Base-by-base conservation (phyloP, 2,113 vertebrate genomes). In the Xiphorhynchus elegans region DNA sequence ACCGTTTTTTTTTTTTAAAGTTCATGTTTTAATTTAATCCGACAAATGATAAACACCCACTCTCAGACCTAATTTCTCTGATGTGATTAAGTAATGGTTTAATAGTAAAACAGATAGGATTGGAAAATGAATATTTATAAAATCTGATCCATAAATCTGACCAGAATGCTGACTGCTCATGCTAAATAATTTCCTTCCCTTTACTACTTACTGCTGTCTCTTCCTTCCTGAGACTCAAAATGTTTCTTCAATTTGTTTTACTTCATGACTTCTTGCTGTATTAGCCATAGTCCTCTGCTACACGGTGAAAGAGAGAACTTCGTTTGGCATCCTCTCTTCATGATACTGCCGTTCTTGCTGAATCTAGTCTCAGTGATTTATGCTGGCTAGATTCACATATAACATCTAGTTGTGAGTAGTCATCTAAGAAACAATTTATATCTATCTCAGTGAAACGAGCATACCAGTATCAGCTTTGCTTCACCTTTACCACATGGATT, bases 241-340 rank as follows among this genome's bases (percentile, higher is more conserved):
- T 39, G 15, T 39, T 85, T 91, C 89, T 89, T 94, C 94, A 84
- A 89, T 95, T 91, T 96, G 93, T 83, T 97, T 95, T 69, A 68
- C 82, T 91, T 95, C 74, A 87, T 7, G 2, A 76, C 16, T 94
- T 79, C 58, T 81, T 90, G 67, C 78, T 89, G 82, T 82, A 95
- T 89, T 95, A 95, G 69, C 93, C 50, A 63, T 83, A 93, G 69
- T 73, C 82, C 81, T 74, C 53, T 3, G 13, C 82, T 64, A 9
- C 83, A 67, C 70, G 73, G 67, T 62, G 75, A 62, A 94, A 94
- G 90, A 66, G 95, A 97, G 85, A 97, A 88, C 63, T 94, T 73
- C 31, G 63, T 80, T 82, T 87, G 93, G 75, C 91, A 91, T 73
- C 58, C 50, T 91, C n/a, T 82, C 50, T 40, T 78, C 1, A 12